Evolutionary conservation across 2,888 invertebrate species (phyloP).

Genomic region (Rhimphoctona megacephalus): DNA sequence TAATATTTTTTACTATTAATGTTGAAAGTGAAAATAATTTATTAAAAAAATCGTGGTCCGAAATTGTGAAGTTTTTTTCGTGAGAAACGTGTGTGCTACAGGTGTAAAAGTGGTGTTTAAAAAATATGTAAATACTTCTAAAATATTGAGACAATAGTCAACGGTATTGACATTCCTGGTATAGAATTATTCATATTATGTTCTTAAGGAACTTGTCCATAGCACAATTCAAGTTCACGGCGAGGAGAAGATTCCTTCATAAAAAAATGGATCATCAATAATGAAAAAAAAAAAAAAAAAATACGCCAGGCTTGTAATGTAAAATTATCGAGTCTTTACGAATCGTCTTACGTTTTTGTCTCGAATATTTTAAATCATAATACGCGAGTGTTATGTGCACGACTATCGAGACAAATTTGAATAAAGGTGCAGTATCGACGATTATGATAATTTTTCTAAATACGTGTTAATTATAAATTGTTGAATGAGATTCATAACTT

Average conservation of each 20-base stretch:
- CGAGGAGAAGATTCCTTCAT: neutral
- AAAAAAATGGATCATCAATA: constrained; percentile 1
- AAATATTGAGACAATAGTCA: neutral
- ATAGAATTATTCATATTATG: neutral
- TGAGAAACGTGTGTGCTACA: neutral
- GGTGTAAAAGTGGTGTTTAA: neutral
- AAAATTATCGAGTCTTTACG: constrained; percentile 1
- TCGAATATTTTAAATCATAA: constrained; percentile 3
- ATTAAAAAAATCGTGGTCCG: neutral
- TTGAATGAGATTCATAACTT: constrained; percentile 22
- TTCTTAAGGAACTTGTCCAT: neutral
- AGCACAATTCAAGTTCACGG: neutral
- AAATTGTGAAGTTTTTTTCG: neutral
- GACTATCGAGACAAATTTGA: constrained; percentile 35
- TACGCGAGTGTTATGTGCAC: constrained; percentile 18
- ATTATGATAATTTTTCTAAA: constrained; percentile 26
- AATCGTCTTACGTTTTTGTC: neutral
- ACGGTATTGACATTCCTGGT: neutral
- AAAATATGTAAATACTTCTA: neutral
- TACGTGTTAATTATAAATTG: constrained; percentile 3
- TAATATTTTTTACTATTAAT: neutral
- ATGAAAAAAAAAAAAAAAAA: neutral
- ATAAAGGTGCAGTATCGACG: constrained; percentile 57
- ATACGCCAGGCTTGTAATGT: neutral
- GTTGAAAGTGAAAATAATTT: neutral